A percentile compares a stretch with the other conserved stretches of the same genome.
These are phyloP conservation scores for Nycticryphes semicollaris DNA, from an alignment of 2,113 vertebrate species.

Conservation along the genomic window DNA sequence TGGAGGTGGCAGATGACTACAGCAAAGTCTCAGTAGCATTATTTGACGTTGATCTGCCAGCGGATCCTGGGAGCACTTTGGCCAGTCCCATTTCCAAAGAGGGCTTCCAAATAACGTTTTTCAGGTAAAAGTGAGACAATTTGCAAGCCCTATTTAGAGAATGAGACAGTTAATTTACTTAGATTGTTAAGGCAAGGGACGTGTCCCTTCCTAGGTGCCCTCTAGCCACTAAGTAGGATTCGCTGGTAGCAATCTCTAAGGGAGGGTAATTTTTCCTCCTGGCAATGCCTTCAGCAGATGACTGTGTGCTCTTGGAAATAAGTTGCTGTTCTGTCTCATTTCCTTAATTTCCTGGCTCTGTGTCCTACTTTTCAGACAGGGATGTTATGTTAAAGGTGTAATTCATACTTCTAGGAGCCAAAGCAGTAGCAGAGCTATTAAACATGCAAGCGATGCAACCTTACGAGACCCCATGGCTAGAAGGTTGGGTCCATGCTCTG, in stretches of 20 bases:
- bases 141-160: not conserved
- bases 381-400: not conserved
- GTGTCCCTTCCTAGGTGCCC: not conserved
- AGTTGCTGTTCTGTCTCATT: constrained; percentile 9
- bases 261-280: not conserved
- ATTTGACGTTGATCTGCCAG: not conserved
- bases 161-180: not conserved
- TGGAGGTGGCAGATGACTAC: not conserved
- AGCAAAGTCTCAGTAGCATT: not conserved
- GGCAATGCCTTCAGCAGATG: not conserved
- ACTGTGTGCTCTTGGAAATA: constrained; percentile 10
- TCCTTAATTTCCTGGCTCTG: constrained; percentile 39
- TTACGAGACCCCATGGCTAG: not conserved
- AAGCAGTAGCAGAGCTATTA: not conserved
- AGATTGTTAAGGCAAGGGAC: not conserved
- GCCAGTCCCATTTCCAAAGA: not conserved
- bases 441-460: not conserved
- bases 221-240: not conserved
- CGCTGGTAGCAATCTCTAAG: not conserved
- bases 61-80: not conserved
- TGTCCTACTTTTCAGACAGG: constrained; percentile 1
- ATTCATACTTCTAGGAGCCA: not conserved
- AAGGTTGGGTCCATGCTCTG: not conserved
- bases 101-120: not conserved
- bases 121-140: not conserved